These are phyloP conservation scores for Drosophila atroscutellata DNA, from an alignment of 2,888 invertebrate species.

Conservation along the genomic window DNA sequence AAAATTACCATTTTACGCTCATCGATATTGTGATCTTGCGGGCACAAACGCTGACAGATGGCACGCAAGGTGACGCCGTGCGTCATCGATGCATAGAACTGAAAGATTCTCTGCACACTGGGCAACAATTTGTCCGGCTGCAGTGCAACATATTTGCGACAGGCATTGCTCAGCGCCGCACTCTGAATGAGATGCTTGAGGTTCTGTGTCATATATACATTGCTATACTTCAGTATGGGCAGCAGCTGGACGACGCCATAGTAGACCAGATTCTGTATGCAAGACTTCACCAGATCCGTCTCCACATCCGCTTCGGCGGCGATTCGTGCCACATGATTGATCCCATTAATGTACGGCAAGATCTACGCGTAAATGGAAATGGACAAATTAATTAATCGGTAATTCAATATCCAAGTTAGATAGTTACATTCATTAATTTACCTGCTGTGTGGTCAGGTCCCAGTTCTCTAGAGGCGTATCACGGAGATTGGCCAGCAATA, in stretches of 20 bases:
- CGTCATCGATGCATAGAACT: constrained; percentile 89
- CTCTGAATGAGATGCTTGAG: constrained; percentile 90
- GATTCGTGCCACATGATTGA: constrained; percentile 95
- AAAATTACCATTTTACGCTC: constrained; percentile 87
- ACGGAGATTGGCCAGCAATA: constrained; percentile 89
- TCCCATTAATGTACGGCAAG: constrained; percentile 95
- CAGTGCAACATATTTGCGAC: constrained; percentile 86
- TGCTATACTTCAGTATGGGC: constrained; percentile 93
- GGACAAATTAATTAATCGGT: background rate
- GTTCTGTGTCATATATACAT: constrained; percentile 93
- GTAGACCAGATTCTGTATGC: constrained; percentile 95
- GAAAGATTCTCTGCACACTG: constrained; percentile 83
- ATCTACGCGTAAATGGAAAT: constrained; percentile 61
- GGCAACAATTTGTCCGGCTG: constrained; percentile 81
- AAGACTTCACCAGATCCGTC: constrained; percentile 96
- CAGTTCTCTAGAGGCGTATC: constrained; percentile 90
- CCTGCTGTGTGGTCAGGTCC: constrained; percentile 98
- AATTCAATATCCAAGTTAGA: background rate
- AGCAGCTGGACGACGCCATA: constrained; percentile 90
- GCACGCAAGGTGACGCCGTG: constrained; percentile 90
- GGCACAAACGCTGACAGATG: constrained; percentile 89
- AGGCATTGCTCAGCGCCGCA: constrained; percentile 89
- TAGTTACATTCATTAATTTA: constrained; percentile 72
- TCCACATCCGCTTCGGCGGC: constrained; percentile 96
- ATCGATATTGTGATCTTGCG: constrained; percentile 86